Evolutionary conservation across 2,888 invertebrate species (phyloP), one percentile per base, ranked within the genome.

Genomic region (Buathra laborator): DNA sequence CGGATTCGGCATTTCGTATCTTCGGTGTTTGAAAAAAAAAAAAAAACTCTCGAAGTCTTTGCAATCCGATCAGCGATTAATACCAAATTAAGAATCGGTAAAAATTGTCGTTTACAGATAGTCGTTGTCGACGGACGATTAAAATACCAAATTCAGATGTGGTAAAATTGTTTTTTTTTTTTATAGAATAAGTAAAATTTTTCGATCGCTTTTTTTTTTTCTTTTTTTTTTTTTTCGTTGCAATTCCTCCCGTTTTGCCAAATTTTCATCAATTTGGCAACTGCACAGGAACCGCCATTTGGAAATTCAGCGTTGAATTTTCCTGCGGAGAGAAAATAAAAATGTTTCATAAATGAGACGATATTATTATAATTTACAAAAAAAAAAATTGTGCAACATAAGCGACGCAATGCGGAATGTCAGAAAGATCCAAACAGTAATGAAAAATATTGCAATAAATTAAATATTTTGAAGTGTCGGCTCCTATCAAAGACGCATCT

Each of bases 1-100:
- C 3, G 85, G 85, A 79, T 85, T 85, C 14, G 85, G 85, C 85
- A 85, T 85, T 51, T 62, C 64, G 64, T 10, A 7, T 37, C 43
- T n/a, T 43, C 3, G 19, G 5, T 19, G 56, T 56, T 53, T 1
- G 9, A 53, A 19, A 53, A 9, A 7, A 16, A 53, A 53, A 9
- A 7, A 16, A 53, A 53, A 53, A 4, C 19, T 56, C 4, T 10
- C 5, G 24, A 56, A 53, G 19, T 9, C 19, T 9, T 53, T 19
- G 19, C 37, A 37, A 37, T 7, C 5, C 53, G 19, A 53, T 48
- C 10, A 14, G 37, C 37, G 9, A 48, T 48, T 12, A 12, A 48
- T 3, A 53, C 19, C 10, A 56, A 56, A 4, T 56, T 56, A 19
- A 9, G 3, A 56, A n/a, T 3, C 10, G 16, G 14, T 53, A 56